phyloP scores from a whole-genome alignment of 2,797 vertebrate species.

The Eulemur mongoz region DNA sequence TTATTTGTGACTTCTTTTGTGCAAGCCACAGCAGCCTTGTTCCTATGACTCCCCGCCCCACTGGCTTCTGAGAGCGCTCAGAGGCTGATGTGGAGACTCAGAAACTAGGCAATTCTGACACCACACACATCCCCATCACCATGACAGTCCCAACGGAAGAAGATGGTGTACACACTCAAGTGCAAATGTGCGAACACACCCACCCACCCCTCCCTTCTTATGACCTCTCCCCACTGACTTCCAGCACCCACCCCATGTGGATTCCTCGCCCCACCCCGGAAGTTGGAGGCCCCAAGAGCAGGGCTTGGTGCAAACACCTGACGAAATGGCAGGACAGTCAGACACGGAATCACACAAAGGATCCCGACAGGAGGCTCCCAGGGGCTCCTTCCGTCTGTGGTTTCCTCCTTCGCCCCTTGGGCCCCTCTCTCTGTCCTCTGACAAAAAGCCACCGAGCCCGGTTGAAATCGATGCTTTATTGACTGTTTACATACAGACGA shows the following conservation, averaged over 20 bases:
- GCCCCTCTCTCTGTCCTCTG: neutral
- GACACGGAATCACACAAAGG: neutral
- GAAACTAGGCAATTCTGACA: neutral
- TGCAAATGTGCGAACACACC: neutral
- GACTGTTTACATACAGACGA: conserved; percentile 81
- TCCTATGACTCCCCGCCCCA: neutral
- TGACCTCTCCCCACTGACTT: neutral
- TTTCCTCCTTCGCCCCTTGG: neutral
- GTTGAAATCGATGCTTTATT: conserved; percentile 83
- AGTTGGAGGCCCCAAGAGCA: neutral
- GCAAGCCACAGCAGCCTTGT: neutral
- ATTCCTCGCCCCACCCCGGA: neutral
- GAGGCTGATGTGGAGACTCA: neutral
- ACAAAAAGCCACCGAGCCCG: conserved; percentile 56
- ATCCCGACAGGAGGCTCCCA: neutral
- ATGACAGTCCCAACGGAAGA: neutral
- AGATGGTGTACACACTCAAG: neutral
- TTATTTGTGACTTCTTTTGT: neutral
- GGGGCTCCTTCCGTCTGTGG: neutral
- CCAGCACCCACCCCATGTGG: neutral
- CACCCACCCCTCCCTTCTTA: neutral
- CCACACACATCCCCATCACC: neutral
- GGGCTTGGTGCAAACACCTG: neutral
- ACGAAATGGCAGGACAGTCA: neutral
- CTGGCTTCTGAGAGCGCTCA: neutral